Percentiles rank a stretch among this genome's conserved stretches.
Evolutionary conservation across 2,888 invertebrate genomes (phyloP).

Genomic region (Diplazon laetatorius): DNA sequence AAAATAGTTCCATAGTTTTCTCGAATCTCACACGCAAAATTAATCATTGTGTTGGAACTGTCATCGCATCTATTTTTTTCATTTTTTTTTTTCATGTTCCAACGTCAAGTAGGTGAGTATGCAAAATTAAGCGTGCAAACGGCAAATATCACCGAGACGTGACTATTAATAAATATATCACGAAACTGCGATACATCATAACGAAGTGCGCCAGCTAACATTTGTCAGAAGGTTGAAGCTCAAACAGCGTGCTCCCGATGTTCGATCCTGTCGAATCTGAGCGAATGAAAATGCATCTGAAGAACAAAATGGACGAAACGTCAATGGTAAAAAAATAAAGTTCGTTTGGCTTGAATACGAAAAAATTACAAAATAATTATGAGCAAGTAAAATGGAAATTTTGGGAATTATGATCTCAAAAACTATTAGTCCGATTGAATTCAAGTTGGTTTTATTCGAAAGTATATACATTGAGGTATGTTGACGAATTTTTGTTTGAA

Average conservation of each 20-base stretch:
- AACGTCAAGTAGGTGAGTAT: too few species aligned
- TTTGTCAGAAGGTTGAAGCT: too few species aligned
- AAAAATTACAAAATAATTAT: neutral
- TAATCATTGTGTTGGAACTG: neutral
- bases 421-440: too few species aligned
- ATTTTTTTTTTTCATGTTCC: too few species aligned
- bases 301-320: slow-evolving; percentile 35
- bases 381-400: neutral
- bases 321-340: slow-evolving; percentile 8
- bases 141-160: neutral
- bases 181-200: slow-evolving; percentile 12
- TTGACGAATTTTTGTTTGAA: too few species aligned
- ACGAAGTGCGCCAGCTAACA: too few species aligned
- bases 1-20: too few species aligned
- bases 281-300: slow-evolving; percentile 27
- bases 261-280: neutral
- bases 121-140: neutral
- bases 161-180: slow-evolving; percentile 6
- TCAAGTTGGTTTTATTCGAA: too few species aligned
- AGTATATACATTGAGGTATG: too few species aligned
- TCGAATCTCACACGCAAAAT: neutral
- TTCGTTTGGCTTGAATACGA: neutral
- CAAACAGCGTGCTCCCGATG: slow-evolving; percentile 9
- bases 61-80: neutral
- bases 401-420: too few species aligned